Base-by-base conservation (phyloP, 2,888 invertebrate genomes). In the Mesodorylaimus sp. region DNA sequence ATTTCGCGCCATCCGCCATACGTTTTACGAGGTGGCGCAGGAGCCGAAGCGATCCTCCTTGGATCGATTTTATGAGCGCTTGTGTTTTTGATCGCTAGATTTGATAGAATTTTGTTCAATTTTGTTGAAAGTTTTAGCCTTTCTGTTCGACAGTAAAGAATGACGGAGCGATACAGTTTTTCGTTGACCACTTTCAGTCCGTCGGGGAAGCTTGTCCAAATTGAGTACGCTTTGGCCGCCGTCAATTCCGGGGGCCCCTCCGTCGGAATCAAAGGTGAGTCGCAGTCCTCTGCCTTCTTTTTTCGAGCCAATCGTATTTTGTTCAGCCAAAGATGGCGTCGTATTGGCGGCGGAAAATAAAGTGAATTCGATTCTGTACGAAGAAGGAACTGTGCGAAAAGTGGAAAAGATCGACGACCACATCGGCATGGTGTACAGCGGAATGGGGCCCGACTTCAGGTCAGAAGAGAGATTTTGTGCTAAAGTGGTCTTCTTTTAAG, bases 301-400 rank as follows among this genome's bases (percentile, higher is more conserved):
- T 41, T 7, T 41, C 7, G n/a, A n/a, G n/a, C n/a, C n/a, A n/a
- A n/a, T n/a, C n/a, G n/a, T n/a, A 23, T 19, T 25, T 44, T 3
- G 56, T 61, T 41, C 57, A 86, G 95, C 95, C 7, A 81, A 83
- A 29, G 93, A 99, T 77, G 97, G 97, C 25, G 87, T 97, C 7
- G 97, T 97, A 21, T 77, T 97, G 59, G 97, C 97, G 0, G 93
- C 95, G 2, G 97, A 97, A 69, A 97, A 99, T 69, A 95, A 95
- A 68, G 87, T 89, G 72, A 91, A 91, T 68, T 93, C 93, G 2
- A 79, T 88, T 55, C 71, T 99, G 25, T 88, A 88, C 59, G 95
- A 97, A 71, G 93, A 95, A 63, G 88, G 89, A 66, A 89, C 88
- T 61, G 86, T 93, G 7, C 80, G 83, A 66, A 93, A 97, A 69